Percentiles rank a stretch among this genome's conserved stretches.
Evolutionary conservation across 2,113 vertebrate genomes (phyloP).

Genomic region (Melanerpes aurifrons): DNA sequence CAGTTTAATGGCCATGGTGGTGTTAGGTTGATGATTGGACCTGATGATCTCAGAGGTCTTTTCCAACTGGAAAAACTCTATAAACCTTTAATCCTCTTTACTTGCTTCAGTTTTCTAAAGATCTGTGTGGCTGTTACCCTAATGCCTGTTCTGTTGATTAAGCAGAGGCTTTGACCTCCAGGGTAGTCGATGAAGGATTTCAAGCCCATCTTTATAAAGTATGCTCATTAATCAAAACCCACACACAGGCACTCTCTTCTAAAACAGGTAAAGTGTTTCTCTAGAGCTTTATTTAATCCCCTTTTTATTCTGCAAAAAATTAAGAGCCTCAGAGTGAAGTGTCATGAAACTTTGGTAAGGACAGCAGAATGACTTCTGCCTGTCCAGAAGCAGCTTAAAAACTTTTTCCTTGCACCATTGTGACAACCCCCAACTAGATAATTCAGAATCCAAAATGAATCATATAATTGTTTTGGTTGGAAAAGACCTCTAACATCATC

Average conservation of each 20-base stretch:
- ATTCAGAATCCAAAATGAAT: background rate
- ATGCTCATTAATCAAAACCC: background rate
- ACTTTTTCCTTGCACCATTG: background rate
- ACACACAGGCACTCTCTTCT: background rate
- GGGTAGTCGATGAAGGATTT: background rate
- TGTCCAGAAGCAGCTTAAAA: background rate
- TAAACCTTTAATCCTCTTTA: background rate
- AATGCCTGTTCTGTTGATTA: background rate
- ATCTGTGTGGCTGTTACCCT: background rate
- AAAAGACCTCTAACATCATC: no score
- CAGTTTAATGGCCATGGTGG: no score
- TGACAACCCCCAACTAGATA: background rate
- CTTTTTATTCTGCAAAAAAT: background rate
- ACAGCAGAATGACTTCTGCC: background rate
- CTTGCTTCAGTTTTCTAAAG: background rate
- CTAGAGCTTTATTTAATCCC: background rate
- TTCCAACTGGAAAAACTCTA: background rate
- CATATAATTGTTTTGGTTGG: no score
- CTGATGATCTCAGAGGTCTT: no score
- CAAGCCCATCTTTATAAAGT: background rate
- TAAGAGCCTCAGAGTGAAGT: background rate
- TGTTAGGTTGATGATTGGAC: no score
- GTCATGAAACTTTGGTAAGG: background rate
- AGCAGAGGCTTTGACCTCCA: background rate
- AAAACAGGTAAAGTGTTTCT: background rate